Conservation (phyloP, 1,140 invertebrate species). For the Arion vulgaris region DNA sequence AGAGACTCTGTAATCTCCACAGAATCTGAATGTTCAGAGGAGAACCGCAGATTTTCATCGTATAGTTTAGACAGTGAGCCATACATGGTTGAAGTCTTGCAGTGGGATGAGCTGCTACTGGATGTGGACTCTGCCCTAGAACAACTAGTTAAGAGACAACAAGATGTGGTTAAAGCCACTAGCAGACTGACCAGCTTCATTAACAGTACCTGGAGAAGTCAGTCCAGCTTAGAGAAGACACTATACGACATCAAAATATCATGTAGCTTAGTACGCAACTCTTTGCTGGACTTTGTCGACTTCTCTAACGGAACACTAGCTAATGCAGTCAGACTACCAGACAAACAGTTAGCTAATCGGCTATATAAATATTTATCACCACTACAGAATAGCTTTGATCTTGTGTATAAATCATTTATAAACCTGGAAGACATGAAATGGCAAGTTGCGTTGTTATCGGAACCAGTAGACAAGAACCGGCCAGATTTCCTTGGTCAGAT, state of each 20-base stretch:
- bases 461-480: constrained; percentile 70
- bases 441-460: constrained; percentile 80
- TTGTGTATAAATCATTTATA: constrained; percentile 81
- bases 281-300: constrained; percentile 86
- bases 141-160: constrained; percentile 85
- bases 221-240: constrained; percentile 80
- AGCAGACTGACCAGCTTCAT: constrained; percentile 83
- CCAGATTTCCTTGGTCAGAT: constrained; percentile 88
- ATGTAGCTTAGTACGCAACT: constrained; percentile 82
- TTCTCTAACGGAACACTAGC: constrained; percentile 90
- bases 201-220: constrained; percentile 84
- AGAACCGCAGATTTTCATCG: constrained; percentile 56
- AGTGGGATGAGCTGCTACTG: constrained; percentile 80
- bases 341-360: constrained; percentile 77
- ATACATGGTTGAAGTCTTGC: constrained; percentile 14
- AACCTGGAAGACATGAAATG: constrained; percentile 85
- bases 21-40: constrained; percentile 60
- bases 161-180: constrained; percentile 73
- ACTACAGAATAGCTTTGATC: constrained; percentile 82
- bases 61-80: constrained; percentile 62
- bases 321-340: constrained; percentile 87
- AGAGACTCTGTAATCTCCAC: constrained; percentile 68
- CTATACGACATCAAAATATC: constrained; percentile 85
- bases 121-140: constrained; percentile 89
- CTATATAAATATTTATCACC: constrained; percentile 80